Evolutionary conservation across 2,888 invertebrate species (phyloP).

Genomic region (Catocala nupta): DNA sequence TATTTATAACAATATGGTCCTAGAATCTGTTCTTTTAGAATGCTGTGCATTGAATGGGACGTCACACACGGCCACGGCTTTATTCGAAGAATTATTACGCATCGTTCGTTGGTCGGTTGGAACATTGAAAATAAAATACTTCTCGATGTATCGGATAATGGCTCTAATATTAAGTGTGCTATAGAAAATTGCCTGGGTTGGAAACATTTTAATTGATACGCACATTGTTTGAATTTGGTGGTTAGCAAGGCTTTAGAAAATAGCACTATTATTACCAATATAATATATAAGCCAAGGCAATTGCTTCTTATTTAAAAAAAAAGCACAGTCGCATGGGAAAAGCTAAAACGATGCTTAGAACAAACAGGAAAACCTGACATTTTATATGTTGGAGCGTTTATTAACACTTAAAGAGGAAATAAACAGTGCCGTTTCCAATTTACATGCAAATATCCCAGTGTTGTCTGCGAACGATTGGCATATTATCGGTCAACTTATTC

Average conservation of each 20-base stretch:
- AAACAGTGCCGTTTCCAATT: slow-evolving; percentile 9
- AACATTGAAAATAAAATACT: slow-evolving; percentile 16
- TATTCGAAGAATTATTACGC: slow-evolving; percentile 15
- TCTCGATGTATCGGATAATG: slow-evolving; percentile 20
- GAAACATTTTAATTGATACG: slow-evolving; percentile 23
- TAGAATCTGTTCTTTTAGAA: slow-evolving; percentile 3
- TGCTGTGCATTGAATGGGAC: slow-evolving; percentile 6
- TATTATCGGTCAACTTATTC: too few relatives aligned
- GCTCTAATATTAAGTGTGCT: slow-evolving; percentile 22
- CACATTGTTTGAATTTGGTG: slow-evolving; percentile 8
- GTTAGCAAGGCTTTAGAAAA: neutral
- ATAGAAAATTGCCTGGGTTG: slow-evolving; percentile 23
- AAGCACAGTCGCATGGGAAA: slow-evolving; percentile 19
- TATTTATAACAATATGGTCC: neutral
- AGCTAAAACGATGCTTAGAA: slow-evolving; percentile 14
- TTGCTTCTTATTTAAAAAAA: slow-evolving; percentile 18
- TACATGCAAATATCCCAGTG: neutral
- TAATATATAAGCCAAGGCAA: neutral
- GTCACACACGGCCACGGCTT: slow-evolving; percentile 10
- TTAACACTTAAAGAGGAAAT: slow-evolving; percentile 21
- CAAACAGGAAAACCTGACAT: slow-evolving; percentile 23
- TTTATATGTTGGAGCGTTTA: slow-evolving; percentile 29
- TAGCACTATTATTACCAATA: neutral
- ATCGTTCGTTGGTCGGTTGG: slow-evolving; percentile 16
- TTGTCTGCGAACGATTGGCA: neutral